Conservation (phyloP, 23 tunicate species). For the Diplosoma virens region DNA sequence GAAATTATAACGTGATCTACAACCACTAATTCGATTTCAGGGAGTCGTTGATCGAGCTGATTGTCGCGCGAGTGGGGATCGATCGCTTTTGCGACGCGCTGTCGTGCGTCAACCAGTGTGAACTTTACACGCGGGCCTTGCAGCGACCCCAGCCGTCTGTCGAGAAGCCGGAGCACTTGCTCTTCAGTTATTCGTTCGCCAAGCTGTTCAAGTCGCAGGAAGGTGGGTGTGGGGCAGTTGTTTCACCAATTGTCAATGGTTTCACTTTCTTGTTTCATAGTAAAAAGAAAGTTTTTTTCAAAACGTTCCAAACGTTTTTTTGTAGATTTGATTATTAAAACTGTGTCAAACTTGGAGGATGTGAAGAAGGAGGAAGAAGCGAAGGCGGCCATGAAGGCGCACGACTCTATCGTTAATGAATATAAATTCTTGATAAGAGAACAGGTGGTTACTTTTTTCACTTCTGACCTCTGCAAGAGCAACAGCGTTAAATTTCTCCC, state of each 20-base stretch:
- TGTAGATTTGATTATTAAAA: conserved; percentile 55
- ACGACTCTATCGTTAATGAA: conserved; percentile 78
- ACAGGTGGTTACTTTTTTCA: conserved; percentile 60
- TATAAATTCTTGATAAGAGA: conserved; percentile 74
- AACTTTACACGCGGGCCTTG: conserved; percentile 75
- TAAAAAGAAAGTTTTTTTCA: neutral
- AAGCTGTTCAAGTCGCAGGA: conserved; percentile 74
- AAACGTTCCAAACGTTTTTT: neutral
- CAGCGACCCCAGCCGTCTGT: conserved; percentile 75
- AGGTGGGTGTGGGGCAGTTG: conserved; percentile 32
- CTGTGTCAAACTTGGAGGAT: conserved; percentile 88
- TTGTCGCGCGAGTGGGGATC: conserved; percentile 69
- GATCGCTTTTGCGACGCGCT: conserved; percentile 74
- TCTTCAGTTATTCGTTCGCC: conserved; percentile 73
- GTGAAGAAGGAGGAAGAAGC: conserved; percentile 87
- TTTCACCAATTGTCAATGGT: no score
- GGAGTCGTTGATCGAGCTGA: conserved; percentile 74
- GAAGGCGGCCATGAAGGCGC: conserved; percentile 90
- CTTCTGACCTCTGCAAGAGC: no score
- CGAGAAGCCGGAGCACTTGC: conserved; percentile 38
- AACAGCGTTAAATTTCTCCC: no score
- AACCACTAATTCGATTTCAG: no score
- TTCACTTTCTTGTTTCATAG: neutral
- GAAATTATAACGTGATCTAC: no score
- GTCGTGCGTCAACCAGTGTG: conserved; percentile 63